phyloP scores from a whole-genome alignment of 2,888 invertebrate species.

The Drosophila gaucha region DNA sequence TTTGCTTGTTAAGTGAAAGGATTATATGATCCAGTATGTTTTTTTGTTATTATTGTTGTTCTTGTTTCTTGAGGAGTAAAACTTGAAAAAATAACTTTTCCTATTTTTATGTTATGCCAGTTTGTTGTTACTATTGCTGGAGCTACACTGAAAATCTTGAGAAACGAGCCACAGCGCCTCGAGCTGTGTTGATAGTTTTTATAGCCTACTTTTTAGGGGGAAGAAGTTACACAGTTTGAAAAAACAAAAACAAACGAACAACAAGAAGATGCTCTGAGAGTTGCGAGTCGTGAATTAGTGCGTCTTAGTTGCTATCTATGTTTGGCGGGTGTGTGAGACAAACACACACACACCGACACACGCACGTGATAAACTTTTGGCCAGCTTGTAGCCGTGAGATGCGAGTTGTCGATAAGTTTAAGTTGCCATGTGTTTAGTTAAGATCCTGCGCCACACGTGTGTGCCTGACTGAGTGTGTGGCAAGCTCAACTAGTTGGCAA shows the following conservation, averaged over 20 bases:
- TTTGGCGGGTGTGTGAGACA: background rate
- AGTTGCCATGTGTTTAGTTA: constrained; percentile 73
- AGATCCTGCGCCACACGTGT: constrained; percentile 30
- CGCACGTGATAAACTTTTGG: constrained; percentile 36
- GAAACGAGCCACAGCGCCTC: constrained; percentile 52
- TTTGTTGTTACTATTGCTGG: constrained; percentile 56
- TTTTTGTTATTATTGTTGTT: constrained; percentile 23
- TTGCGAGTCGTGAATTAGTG: constrained; percentile 64
- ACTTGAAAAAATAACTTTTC: constrained; percentile 64
- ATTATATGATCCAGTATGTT: constrained; percentile 71
- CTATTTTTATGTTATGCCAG: constrained; percentile 67
- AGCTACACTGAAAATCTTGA: constrained; percentile 48
- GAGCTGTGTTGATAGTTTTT: constrained; percentile 74
- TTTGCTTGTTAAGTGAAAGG: constrained; percentile 80
- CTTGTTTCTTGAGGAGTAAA: constrained; percentile 21
- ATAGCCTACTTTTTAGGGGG: constrained; percentile 67
- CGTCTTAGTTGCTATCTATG: constrained; percentile 52
- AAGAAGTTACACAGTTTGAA: constrained; percentile 5
- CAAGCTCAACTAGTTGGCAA: constrained; percentile 71
- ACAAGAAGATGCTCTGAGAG: constrained; percentile 14
- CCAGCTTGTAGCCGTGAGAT: constrained; percentile 69
- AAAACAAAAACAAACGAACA: constrained; percentile 37
- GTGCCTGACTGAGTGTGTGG: background rate
- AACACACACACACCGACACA: background rate
- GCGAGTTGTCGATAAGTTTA: constrained; percentile 72